Base-by-base conservation (phyloP, 2,797 vertebrate genomes). In the Bradypus variegatus region DNA sequence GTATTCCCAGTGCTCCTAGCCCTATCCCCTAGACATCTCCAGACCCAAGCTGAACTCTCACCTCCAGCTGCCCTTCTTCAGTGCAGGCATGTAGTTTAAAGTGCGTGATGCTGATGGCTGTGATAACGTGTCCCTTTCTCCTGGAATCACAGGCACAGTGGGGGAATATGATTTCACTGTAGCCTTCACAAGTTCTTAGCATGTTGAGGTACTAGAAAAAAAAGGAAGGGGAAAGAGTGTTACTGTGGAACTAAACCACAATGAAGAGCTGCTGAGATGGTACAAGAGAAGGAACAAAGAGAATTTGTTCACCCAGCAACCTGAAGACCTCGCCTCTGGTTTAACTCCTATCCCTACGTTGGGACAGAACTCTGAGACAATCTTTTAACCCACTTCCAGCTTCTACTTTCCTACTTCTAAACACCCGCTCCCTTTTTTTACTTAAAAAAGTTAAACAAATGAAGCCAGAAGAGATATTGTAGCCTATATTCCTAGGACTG, bases 31-130 rank as follows among this genome's bases (percentile, higher is more conserved):
- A 6, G 19, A 4, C 8, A 6, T 79, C 48, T 16, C 9, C 6
- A 2, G 36, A 2, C 53, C 25, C 38, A 13, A 0, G 73, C 62
- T 1, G 29, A 12, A 31, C 33, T 18, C 96, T 94, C 93, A 98
- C 99, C 98, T 99, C 99, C 13, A 99, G 97, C 87, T 98, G 98
- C 1, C 99, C 99, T 86, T 99, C 99, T 92, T 99, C 99, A 0
- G 98, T 99, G 98, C 99, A 99, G 93, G 99, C 99, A 0, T 99
- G 98, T 85, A 99, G 98, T 94, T 99, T 99, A 96, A 99, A 99
- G 98, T 99, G 98, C 95, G 97, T 97, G 94, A 99, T 98, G 97
- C 99, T 99, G 97, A 99, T 98, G 96, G 99, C 98, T 3, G 98
- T 99, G 96, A 99, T 97, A 10, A 99, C 99, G 1, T 99, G 99